These are phyloP conservation scores for Tyrophagus putrescentiae DNA, from an alignment of 1,140 invertebrate species.

Conservation along the genomic window DNA sequence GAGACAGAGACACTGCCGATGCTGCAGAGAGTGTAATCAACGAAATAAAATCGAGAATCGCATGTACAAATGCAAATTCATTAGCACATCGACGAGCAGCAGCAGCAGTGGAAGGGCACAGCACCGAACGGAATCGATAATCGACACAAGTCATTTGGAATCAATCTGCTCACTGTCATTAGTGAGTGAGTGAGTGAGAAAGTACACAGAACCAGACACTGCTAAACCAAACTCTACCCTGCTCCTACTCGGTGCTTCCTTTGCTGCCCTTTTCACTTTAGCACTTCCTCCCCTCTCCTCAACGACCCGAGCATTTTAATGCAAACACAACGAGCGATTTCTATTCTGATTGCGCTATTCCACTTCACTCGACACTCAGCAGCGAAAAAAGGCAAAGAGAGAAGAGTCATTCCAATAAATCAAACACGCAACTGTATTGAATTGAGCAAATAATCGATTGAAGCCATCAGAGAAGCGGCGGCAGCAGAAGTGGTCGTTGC, in stretches of 20 bases:
- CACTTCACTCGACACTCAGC: background rate
- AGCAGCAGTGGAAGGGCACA: background rate
- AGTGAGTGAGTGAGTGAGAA: too few species aligned
- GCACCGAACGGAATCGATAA: conserved; percentile 1
- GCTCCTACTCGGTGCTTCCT: too few species aligned
- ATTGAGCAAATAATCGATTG: conserved; percentile 13
- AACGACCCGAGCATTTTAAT: too few species aligned
- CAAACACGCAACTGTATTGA: conserved; percentile 15
- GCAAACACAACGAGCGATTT: background rate
- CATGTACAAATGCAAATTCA: background rate
- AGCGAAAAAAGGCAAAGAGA: background rate
- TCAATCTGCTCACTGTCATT: conserved; percentile 3
- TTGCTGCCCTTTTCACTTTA: too few species aligned
- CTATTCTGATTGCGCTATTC: too few species aligned
- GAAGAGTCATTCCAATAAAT: conserved; percentile 1
- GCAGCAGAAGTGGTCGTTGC: background rate
- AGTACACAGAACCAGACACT: too few species aligned
- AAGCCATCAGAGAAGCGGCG: background rate
- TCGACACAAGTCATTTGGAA: background rate
- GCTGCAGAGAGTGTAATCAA: background rate
- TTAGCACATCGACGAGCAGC: conserved; percentile 11
- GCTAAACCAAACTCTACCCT: too few species aligned
- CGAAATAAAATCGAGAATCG: background rate
- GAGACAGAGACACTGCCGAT: background rate
- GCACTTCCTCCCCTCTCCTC: too few species aligned